Conservation (phyloP, 2,888 invertebrate species). For the Cyclophora albipunctata region DNA sequence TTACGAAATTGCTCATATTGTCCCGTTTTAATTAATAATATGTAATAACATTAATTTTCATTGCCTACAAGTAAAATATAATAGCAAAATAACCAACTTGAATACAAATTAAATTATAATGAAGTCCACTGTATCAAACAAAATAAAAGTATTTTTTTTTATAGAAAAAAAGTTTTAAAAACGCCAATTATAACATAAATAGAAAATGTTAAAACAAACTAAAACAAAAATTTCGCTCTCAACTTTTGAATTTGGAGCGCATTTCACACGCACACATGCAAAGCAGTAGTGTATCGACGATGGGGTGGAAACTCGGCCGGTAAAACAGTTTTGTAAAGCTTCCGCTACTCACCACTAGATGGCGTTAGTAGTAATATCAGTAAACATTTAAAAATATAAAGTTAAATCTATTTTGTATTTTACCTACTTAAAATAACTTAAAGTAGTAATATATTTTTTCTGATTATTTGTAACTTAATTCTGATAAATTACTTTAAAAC, state of each 20-base stretch:
- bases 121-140: too few species aligned
- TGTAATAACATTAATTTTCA: too few species aligned
- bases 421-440: background rate
- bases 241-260: constrained; percentile 48
- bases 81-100: too few species aligned
- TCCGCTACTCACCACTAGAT: constrained; percentile 43
- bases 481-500: too few species aligned
- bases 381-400: background rate
- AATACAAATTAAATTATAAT: too few species aligned
- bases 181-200: too few species aligned
- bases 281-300: constrained; percentile 19
- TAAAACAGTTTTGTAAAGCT: constrained; percentile 35
- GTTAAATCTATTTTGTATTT: background rate
- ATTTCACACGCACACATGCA: constrained; percentile 45
- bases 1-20: too few species aligned
- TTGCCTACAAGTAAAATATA: too few species aligned
- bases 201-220: background rate
- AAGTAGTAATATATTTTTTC: background rate
- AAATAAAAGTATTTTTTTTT: too few species aligned
- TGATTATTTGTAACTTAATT: too few species aligned
- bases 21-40: too few species aligned
- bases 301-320: constrained; percentile 25
- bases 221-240: constrained; percentile 2
- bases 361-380: constrained; percentile 18
- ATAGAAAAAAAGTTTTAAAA: too few species aligned